Evolutionary conservation across 2,888 invertebrate genomes (phyloP).

Genomic region (Dorcus parallelipipedus): DNA sequence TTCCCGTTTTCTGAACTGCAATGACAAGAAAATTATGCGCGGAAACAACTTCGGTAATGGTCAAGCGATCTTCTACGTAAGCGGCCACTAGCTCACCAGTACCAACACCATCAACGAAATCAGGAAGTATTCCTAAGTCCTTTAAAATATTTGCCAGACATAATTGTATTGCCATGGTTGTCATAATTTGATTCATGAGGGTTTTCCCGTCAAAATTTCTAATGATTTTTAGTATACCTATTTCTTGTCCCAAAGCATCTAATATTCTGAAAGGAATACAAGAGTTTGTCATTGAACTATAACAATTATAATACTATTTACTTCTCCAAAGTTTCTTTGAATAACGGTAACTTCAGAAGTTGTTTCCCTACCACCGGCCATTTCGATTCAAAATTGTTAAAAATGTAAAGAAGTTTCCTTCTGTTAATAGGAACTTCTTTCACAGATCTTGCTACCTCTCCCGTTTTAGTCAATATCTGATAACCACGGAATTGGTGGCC

Average conservation of each 20-base stretch:
- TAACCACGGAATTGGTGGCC: slow-evolving; percentile 4
- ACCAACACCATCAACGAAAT: slow-evolving; percentile 74
- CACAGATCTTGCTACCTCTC: not conserved
- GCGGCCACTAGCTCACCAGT: slow-evolving; percentile 9
- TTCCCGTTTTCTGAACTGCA: too few species aligned
- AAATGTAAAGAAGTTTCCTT: too few species aligned
- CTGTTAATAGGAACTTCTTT: too few species aligned
- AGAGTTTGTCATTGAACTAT: too few species aligned
- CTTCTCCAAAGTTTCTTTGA: too few species aligned
- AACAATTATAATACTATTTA: too few species aligned
- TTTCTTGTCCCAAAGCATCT: not conserved
- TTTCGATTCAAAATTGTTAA: too few species aligned
- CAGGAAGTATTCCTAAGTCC: slow-evolving; percentile 40
- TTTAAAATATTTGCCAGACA: slow-evolving; percentile 46
- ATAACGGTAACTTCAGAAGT: too few species aligned
- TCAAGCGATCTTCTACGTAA: slow-evolving; percentile 1
- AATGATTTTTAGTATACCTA: not conserved
- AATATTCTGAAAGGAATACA: slow-evolving; percentile 2
- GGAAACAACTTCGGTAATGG: slow-evolving; percentile 59
- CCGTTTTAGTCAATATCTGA: not conserved
- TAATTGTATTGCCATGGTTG: slow-evolving; percentile 54
- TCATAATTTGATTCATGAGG: slow-evolving; percentile 11
- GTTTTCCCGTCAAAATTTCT: not conserved
- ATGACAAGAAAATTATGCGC: not conserved
- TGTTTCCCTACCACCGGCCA: too few species aligned